phyloP scores from a whole-genome alignment of 2,888 invertebrate species.

The Philopedon plagiatum region DNA sequence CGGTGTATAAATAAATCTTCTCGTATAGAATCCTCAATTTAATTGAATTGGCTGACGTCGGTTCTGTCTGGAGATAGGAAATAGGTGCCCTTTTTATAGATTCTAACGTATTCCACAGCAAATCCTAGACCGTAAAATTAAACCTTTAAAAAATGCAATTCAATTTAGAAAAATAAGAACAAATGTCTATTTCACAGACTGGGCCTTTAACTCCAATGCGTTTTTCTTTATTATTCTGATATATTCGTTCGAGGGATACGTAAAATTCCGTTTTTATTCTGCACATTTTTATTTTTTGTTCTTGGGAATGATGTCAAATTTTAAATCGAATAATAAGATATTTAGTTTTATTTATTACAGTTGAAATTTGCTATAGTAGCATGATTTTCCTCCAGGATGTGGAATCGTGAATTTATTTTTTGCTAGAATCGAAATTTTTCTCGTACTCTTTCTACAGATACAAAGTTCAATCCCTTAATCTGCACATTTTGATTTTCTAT shows the following conservation, averaged over 20 bases:
- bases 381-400: not conserved
- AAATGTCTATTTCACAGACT: conserved; percentile 13
- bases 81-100: conserved; percentile 21
- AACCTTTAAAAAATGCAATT: conserved; percentile 26
- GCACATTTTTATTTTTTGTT: not conserved
- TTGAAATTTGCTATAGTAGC: too few species aligned
- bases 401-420: not conserved
- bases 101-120: conserved; percentile 24
- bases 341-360: too few species aligned
- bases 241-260: conserved; percentile 7
- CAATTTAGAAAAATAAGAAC: conserved; percentile 29
- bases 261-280: not conserved
- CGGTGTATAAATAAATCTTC: too few species aligned
- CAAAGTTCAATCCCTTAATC: not conserved
- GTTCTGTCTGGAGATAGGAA: conserved; percentile 7
- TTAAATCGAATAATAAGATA: not conserved
- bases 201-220: not conserved
- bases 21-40: conserved; percentile 19
- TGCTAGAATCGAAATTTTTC: not conserved
- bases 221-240: conserved; percentile 21
- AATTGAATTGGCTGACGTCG: conserved; percentile 22
- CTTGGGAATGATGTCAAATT: not conserved
- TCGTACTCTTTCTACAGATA: not conserved
- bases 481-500: not conserved
- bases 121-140: conserved; percentile 36